Conservation (phyloP, 2,888 invertebrate species). For the Cetonia aurata region DNA sequence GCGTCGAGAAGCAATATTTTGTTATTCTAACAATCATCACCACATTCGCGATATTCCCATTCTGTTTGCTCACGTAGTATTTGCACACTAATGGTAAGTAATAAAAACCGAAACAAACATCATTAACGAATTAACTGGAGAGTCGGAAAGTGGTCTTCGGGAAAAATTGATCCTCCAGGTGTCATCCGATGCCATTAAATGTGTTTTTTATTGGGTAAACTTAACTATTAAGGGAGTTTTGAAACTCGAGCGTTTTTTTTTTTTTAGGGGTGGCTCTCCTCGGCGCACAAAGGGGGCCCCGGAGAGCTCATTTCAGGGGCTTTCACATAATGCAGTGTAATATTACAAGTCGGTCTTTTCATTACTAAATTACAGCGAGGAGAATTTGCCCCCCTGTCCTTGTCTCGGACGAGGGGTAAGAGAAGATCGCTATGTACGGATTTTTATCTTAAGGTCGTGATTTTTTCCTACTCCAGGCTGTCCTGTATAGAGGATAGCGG, state of each 20-base stretch:
- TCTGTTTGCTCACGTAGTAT: no score
- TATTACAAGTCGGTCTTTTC: slow-evolving; percentile 60
- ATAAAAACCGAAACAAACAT: slow-evolving; percentile 24
- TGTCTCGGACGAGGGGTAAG: background rate
- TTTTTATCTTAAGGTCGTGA: slow-evolving; percentile 35
- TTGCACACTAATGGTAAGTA: background rate
- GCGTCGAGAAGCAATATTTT: no score
- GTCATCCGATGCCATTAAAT: slow-evolving; percentile 59
- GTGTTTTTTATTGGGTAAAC: slow-evolving; percentile 62
- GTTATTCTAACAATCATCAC: no score
- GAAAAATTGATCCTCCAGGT: slow-evolving; percentile 50
- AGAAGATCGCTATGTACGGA: slow-evolving; percentile 20
- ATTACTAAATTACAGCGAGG: slow-evolving; percentile 59
- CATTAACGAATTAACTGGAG: slow-evolving; percentile 40
- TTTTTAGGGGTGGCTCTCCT: slow-evolving; percentile 54
- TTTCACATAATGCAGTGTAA: slow-evolving; percentile 62
- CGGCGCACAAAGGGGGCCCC: slow-evolving; percentile 56
- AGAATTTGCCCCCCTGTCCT: slow-evolving; percentile 19
- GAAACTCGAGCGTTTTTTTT: slow-evolving; percentile 60
- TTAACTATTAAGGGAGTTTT: slow-evolving; percentile 59
- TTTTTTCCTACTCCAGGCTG: slow-evolving; percentile 6
- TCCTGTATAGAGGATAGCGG: background rate
- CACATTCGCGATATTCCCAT: no score
- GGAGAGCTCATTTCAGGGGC: slow-evolving; percentile 64
- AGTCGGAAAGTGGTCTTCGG: slow-evolving; percentile 36